These are phyloP conservation scores for Leptogaster cylindrica DNA, from an alignment of 2,888 invertebrate species.

Conservation along the genomic window DNA sequence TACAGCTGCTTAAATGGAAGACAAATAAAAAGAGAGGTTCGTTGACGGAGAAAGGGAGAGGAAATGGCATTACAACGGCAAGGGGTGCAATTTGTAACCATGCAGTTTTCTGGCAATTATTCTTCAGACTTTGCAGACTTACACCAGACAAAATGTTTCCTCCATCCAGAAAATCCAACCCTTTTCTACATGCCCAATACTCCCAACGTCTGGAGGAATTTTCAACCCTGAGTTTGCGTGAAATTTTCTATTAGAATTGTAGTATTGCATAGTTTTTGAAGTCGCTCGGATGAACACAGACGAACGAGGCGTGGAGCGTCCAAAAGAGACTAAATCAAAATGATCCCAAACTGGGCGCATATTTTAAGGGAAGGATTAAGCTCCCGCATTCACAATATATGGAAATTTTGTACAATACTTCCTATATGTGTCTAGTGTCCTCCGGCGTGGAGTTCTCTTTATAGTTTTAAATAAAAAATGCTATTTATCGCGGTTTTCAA, in stretches of 20 bases:
- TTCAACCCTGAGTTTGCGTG: conserved; percentile 31
- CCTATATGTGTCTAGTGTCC: too few relatives aligned
- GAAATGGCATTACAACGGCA: too few relatives aligned
- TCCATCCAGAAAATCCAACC: conserved; percentile 3
- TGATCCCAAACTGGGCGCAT: conserved; percentile 26
- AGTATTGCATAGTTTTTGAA: neutral
- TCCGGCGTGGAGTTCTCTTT: too few relatives aligned
- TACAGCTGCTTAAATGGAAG: too few relatives aligned
- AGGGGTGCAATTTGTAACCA: conserved; percentile 31
- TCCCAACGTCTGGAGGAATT: conserved; percentile 24
- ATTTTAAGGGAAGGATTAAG: conserved; percentile 18
- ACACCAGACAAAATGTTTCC: conserved; percentile 27
- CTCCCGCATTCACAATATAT: neutral
- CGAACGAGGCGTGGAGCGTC: neutral
- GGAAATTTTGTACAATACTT: conserved; percentile 6
- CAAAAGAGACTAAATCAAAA: conserved; percentile 20
- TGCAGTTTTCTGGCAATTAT: conserved; percentile 40
- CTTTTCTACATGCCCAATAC: neutral
- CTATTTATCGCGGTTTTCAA: too few relatives aligned
- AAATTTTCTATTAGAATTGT: conserved; percentile 17
- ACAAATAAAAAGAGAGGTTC: too few relatives aligned
- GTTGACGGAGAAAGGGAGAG: too few relatives aligned
- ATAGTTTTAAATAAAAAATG: too few relatives aligned
- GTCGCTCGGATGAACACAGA: neutral
- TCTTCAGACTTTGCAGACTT: conserved; percentile 32